phyloP scores from a whole-genome alignment of 2,797 vertebrate species.

The Cyclura pinguis region DNA sequence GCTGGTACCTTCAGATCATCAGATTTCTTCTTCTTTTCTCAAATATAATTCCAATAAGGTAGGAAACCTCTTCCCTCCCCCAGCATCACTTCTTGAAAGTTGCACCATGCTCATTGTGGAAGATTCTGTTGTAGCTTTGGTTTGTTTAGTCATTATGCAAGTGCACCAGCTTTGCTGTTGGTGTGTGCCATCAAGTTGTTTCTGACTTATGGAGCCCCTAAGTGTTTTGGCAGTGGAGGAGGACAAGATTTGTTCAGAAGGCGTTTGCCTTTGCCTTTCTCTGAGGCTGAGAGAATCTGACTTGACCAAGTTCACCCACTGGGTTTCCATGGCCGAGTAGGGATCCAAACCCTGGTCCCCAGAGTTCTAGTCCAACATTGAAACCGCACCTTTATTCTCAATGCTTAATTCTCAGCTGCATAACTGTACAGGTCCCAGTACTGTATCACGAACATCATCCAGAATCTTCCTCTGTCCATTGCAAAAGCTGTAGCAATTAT shows the following conservation, averaged over 20 bases:
- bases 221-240: too few relatives aligned
- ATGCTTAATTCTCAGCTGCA: too few relatives aligned
- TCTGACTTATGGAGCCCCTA: too few relatives aligned
- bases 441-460: background rate
- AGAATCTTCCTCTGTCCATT: background rate
- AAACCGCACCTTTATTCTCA: too few relatives aligned
- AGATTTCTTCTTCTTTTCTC: conserved; percentile 97
- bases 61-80: conserved; percentile 32
- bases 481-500: background rate
- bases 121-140: background rate
- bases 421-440: background rate
- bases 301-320: too few relatives aligned
- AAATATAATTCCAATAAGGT: conserved; percentile 99
- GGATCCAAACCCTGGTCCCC: too few relatives aligned
- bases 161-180: background rate
- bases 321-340: too few relatives aligned
- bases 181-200: too few relatives aligned
- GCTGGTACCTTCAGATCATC: conserved; percentile 98
- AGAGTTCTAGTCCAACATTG: too few relatives aligned
- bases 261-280: too few relatives aligned
- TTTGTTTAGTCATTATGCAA: background rate
- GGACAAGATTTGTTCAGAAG: too few relatives aligned
- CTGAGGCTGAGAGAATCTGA: too few relatives aligned
- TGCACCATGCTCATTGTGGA: background rate
- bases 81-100: background rate